Percentiles rank a stretch among this genome's conserved stretches.
These are phyloP conservation scores for Corythornis madagascariensis DNA, from an alignment of 2,113 vertebrate species.

Conservation along the genomic window DNA sequence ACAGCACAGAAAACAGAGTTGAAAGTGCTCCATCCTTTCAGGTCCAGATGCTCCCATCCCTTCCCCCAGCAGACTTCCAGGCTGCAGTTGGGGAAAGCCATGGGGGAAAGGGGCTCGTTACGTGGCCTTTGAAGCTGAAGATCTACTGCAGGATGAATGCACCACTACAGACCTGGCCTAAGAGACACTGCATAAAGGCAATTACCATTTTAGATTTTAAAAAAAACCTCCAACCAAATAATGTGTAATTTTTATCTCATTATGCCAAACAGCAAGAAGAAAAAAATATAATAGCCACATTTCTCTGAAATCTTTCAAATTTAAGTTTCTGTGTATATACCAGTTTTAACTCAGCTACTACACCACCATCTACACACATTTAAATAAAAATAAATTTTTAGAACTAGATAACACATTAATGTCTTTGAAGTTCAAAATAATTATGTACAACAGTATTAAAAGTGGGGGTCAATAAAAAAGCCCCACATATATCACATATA, in stretches of 20 bases:
- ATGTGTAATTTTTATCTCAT: not conserved
- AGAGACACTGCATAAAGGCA: not conserved
- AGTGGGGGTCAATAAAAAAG: not conserved
- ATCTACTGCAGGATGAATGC: not conserved
- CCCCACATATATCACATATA: not conserved
- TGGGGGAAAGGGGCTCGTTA: conserved; percentile 23
- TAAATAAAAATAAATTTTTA: not conserved
- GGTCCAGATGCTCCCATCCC: conserved; percentile 32
- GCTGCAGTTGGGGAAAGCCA: not conserved
- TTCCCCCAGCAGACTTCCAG: conserved; percentile 26
- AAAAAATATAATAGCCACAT: not conserved
- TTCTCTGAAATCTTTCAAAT: not conserved
- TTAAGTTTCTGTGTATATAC: not conserved
- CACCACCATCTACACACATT: not conserved
- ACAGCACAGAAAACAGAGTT: conserved; percentile 16
- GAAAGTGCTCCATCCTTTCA: conserved; percentile 43
- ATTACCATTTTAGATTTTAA: not conserved
- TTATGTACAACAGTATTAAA: not conserved
- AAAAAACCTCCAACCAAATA: not conserved
- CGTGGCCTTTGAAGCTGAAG: conserved; percentile 21
- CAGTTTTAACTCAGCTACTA: not conserved
- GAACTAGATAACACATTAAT: not conserved
- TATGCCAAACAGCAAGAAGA: not conserved
- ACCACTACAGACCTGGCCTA: not conserved
- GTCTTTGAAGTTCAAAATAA: not conserved